These are phyloP conservation scores for Bradypodion pumilum DNA, from an alignment of 2,797 vertebrate genomes.

Conservation along the genomic window DNA sequence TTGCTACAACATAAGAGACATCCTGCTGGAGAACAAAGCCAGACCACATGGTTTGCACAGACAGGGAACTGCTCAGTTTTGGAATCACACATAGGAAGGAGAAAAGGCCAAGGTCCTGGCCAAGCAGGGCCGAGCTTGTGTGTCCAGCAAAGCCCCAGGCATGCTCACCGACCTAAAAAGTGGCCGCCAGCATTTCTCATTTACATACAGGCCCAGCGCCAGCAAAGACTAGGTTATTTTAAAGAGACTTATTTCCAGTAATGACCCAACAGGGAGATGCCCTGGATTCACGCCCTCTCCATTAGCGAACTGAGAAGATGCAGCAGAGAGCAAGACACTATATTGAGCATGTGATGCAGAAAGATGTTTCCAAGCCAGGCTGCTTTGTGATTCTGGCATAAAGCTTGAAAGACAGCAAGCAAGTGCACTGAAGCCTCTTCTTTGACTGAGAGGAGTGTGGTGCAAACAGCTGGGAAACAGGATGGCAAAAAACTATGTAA, in stretches of 20 bases:
- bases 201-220: conserved; percentile 20
- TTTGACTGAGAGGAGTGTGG: not conserved
- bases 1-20: not conserved
- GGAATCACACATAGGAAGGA: not conserved
- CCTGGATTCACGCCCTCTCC: conserved; percentile 24
- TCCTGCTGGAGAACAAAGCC: not conserved
- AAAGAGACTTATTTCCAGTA: conserved; percentile 23
- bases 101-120: not conserved
- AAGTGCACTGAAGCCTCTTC: not conserved
- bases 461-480: conserved; percentile 21
- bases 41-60: not conserved
- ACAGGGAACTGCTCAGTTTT: not conserved
- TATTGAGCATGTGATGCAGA: not conserved
- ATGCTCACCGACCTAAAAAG: not conserved
- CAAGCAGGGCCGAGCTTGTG: not conserved
- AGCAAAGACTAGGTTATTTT: conserved; percentile 17
- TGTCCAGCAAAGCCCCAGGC: conserved; percentile 6
- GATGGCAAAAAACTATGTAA: conserved; percentile 7
- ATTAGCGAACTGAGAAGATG: conserved; percentile 1
- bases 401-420: not conserved
- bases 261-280: conserved; percentile 15
- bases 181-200: conserved; percentile 16
- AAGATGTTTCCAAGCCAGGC: not conserved
- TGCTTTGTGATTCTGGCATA: not conserved
- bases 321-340: not conserved